Percentiles rank a stretch among this genome's conserved stretches.
phyloP scores from a whole-genome alignment of 2,113 vertebrate species.

The Aegotheles bennettii region DNA sequence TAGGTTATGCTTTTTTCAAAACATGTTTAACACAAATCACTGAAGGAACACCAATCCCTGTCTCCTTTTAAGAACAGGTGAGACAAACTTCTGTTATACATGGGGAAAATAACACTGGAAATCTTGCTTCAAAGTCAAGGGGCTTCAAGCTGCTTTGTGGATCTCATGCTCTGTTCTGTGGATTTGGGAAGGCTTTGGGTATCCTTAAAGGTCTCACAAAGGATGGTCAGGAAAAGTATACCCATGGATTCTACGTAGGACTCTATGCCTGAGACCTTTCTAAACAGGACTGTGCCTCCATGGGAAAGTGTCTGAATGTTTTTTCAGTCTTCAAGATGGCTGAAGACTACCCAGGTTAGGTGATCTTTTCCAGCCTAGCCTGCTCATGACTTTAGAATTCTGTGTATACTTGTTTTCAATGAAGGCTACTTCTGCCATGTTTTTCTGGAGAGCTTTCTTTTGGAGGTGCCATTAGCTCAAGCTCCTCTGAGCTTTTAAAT shows the following conservation, averaged over 20 bases:
- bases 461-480: background rate
- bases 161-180: background rate
- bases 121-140: background rate
- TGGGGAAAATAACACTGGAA: background rate
- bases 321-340: background rate
- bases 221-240: background rate
- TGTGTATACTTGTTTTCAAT: background rate
- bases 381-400: background rate
- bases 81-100: background rate
- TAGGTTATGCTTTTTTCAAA: slow-evolving; percentile 1
- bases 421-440: background rate
- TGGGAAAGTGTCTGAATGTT: background rate
- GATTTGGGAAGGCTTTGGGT: background rate
- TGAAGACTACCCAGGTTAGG: background rate
- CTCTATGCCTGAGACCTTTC: background rate
- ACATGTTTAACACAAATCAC: background rate
- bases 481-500: background rate
- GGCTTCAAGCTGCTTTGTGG: background rate
- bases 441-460: background rate
- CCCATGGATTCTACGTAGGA: background rate
- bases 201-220: background rate
- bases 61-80: background rate
- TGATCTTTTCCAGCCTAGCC: background rate
- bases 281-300: background rate
- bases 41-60: background rate